Evolutionary conservation across 2,888 invertebrate genomes (phyloP).

Genomic region (Hemaris fuciformis): DNA sequence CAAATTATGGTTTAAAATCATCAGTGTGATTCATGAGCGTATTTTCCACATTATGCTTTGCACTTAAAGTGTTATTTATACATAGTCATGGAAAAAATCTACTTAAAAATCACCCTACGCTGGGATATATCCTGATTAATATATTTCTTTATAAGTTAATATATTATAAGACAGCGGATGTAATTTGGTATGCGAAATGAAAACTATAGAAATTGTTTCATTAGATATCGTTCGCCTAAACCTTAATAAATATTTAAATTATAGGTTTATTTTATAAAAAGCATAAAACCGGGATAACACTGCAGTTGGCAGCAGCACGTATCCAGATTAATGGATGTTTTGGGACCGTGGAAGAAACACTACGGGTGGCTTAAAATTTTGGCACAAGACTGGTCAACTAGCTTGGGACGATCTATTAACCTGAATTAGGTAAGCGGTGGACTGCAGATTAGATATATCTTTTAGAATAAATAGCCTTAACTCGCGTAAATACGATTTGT

Average conservation of each 20-base stretch:
- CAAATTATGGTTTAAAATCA: too few relatives aligned
- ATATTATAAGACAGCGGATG: too few relatives aligned
- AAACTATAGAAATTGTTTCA: too few relatives aligned
- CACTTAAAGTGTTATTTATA: too few relatives aligned
- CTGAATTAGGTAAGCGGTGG: not conserved
- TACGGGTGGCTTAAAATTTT: constrained; percentile 1
- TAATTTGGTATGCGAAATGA: too few relatives aligned
- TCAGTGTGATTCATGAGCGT: too few relatives aligned
- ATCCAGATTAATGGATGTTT: constrained; percentile 7
- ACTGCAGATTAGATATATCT: not conserved
- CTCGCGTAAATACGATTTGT: not conserved
- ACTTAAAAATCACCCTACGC: too few relatives aligned
- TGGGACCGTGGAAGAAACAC: not conserved
- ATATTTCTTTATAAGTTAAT: too few relatives aligned
- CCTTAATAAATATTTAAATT: not conserved
- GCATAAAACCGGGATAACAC: not conserved
- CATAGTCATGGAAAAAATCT: too few relatives aligned
- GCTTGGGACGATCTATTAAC: not conserved
- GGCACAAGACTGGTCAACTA: not conserved
- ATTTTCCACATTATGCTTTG: too few relatives aligned
- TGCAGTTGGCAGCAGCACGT: not conserved
- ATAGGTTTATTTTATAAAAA: not conserved
- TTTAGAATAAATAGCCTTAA: not conserved
- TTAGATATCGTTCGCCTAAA: too few relatives aligned
- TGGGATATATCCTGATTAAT: too few relatives aligned